A percentile compares a stretch with the other conserved stretches of the same genome.
These are phyloP conservation scores for Netelia virgata DNA, from an alignment of 2,888 invertebrate species.

Conservation along the genomic window DNA sequence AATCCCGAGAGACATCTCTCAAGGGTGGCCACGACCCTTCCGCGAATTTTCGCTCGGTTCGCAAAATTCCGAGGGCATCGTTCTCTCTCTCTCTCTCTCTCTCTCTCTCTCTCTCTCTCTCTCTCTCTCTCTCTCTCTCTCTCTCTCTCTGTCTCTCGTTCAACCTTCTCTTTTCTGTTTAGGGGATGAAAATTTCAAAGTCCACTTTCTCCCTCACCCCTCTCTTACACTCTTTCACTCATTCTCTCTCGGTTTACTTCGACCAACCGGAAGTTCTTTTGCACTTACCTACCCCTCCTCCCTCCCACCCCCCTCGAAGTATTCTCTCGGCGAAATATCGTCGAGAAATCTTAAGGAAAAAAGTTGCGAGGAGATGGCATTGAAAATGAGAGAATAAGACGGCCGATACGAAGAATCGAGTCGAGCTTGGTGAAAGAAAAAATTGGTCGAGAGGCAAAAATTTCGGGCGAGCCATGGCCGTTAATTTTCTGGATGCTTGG, in stretches of 20 bases:
- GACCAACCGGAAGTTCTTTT: too few relatives aligned
- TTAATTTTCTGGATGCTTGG: constrained; percentile 72
- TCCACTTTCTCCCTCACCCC: neutral
- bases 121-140: too few relatives aligned
- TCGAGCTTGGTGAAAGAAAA: constrained; percentile 68
- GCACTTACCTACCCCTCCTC: too few relatives aligned
- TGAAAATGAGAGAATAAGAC: neutral
- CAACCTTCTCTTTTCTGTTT: constrained; percentile 15
- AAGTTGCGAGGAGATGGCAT: constrained; percentile 5
- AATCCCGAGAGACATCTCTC: constrained; percentile 7
- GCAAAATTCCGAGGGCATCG: constrained; percentile 36
- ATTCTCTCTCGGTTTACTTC: neutral
- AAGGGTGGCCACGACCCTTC: constrained; percentile 25
- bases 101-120: too few relatives aligned
- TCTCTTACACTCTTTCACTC: neutral
- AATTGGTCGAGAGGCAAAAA: constrained; percentile 74
- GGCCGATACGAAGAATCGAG: constrained; percentile 58
- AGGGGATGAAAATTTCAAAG: constrained; percentile 38
- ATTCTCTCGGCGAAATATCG: constrained; percentile 2
- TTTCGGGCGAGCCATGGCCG: constrained; percentile 68
- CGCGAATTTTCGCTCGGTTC: constrained; percentile 42
- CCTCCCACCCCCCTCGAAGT: neutral
- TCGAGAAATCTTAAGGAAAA: neutral
- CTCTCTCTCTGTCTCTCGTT: too few relatives aligned
- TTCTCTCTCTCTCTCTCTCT: too few relatives aligned